Conservation (phyloP, 2,113 vertebrate species). For the Megaceryle torquata region DNA sequence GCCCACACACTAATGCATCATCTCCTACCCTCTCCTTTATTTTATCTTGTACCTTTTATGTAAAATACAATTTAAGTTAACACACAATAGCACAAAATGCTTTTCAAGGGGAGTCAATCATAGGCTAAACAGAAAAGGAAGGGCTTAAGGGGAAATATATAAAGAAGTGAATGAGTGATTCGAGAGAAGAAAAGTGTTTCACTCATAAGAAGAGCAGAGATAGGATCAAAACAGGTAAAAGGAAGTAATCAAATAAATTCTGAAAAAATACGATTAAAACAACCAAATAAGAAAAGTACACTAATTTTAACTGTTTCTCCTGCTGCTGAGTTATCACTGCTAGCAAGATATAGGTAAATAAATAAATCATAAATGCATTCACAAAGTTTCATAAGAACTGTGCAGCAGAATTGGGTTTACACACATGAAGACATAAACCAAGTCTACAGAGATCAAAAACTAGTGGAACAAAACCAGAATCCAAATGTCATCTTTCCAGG, state of each 20-base stretch:
- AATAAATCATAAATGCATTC: not conserved
- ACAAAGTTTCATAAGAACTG: not conserved
- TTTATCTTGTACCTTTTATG: constrained; percentile 35
- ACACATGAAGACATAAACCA: not conserved
- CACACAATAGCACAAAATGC: constrained; percentile 47
- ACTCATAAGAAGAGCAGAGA: constrained; percentile 2
- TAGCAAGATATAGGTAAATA: not conserved
- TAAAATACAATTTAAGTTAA: constrained; percentile 59
- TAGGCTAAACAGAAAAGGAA: constrained; percentile 56
- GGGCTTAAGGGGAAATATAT: constrained; percentile 38
- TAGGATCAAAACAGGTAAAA: not conserved
- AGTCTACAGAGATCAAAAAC: not conserved
- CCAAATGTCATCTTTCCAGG: not conserved
- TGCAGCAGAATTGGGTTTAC: not conserved
- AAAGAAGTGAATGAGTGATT: constrained; percentile 10
- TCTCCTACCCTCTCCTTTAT: constrained; percentile 40
- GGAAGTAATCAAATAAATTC: not conserved
- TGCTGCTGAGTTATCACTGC: not conserved
- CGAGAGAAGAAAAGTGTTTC: not conserved
- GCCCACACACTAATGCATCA: constrained; percentile 32
- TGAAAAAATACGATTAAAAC: not conserved
- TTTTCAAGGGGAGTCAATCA: constrained; percentile 51
- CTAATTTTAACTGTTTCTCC: not conserved
- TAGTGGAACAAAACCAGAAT: not conserved
- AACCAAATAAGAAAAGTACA: not conserved